These are phyloP conservation scores for Spicauda simplicius DNA, from an alignment of 2,888 invertebrate genomes.

Conservation along the genomic window DNA sequence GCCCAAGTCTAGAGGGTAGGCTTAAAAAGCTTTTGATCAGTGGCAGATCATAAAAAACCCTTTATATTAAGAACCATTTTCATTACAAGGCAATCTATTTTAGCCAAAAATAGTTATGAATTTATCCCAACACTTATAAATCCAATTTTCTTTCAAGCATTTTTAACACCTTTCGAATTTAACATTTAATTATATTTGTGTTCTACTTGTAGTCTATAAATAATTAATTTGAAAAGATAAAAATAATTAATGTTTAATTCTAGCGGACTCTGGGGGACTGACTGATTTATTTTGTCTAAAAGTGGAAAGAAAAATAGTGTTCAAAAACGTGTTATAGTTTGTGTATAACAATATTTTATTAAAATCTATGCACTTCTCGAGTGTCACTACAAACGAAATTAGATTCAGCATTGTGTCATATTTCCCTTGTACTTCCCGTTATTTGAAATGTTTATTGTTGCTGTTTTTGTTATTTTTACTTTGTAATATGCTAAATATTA, in stretches of 20 bases:
- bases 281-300: too few relatives aligned
- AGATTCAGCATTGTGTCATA: neutral
- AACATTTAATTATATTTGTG: too few relatives aligned
- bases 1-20: neutral
- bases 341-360: too few relatives aligned
- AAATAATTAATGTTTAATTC: too few relatives aligned
- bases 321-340: too few relatives aligned
- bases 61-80: neutral
- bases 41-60: neutral
- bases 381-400: neutral
- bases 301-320: too few relatives aligned
- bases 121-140: too few relatives aligned
- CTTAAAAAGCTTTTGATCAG: neutral
- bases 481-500: neutral
- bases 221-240: too few relatives aligned
- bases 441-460: neutral
- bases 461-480: neutral
- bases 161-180: too few relatives aligned
- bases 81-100: neutral
- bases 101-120: neutral
- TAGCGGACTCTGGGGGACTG: too few relatives aligned
- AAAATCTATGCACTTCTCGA: neutral
- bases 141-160: too few relatives aligned
- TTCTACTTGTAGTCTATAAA: too few relatives aligned
- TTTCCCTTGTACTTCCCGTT: constrained; percentile 3